Evolutionary conservation across 1,140 invertebrate species (phyloP).

Genomic region (Hypothenemus hampei): DNA sequence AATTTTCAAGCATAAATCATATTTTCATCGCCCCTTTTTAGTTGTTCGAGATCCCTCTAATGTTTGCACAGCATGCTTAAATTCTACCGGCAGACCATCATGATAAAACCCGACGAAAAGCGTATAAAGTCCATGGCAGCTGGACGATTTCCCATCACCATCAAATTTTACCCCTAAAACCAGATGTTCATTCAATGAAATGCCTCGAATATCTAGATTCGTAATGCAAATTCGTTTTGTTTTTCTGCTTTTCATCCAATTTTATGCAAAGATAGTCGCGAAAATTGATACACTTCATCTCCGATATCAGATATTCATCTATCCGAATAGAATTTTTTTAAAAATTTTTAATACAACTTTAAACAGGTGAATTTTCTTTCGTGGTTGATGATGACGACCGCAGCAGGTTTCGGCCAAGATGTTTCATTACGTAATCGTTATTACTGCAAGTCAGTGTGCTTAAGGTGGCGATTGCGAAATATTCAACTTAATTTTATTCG

Average conservation of each 20-base stretch:
- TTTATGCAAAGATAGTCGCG: too few species aligned
- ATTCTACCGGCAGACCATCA: constrained; percentile 1
- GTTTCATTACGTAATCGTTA: not conserved
- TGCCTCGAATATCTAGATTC: too few species aligned
- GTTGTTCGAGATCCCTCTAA: not conserved
- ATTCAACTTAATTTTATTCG: too few species aligned
- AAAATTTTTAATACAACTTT: too few species aligned
- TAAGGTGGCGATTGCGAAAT: not conserved
- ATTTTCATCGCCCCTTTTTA: not conserved
- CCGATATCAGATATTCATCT: too few species aligned
- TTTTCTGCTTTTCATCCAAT: too few species aligned
- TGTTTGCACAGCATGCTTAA: constrained; percentile 10
- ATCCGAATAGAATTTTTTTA: too few species aligned
- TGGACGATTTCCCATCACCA: constrained; percentile 9
- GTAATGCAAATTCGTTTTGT: too few species aligned
- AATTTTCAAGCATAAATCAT: not conserved
- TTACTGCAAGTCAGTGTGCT: not conserved
- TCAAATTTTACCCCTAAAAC: not conserved
- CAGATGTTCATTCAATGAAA: not conserved
- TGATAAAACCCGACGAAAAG: constrained; percentile 15
- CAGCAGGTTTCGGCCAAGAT: not conserved
- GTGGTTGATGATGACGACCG: too few species aligned
- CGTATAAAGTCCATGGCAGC: constrained; percentile 5
- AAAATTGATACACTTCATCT: too few species aligned
- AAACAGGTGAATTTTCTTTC: too few species aligned